Base-by-base conservation (phyloP, 2,888 invertebrate genomes). In the Mythimna lalbum region DNA sequence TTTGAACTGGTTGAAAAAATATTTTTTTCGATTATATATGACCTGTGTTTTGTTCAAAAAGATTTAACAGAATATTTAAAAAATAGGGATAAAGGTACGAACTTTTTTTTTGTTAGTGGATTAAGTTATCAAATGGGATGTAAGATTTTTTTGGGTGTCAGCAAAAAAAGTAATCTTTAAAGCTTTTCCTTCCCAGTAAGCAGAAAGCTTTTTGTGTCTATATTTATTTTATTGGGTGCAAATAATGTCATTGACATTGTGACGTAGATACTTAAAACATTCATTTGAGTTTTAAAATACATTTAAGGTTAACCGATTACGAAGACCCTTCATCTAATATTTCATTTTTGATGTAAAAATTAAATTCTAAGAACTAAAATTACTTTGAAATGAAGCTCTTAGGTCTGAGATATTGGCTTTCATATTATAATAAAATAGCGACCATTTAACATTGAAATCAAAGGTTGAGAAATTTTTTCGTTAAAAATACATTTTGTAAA, bases 1-100 rank as follows among this genome's bases (percentile, higher is more conserved):
- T 92, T 93, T 92, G 90, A 91, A 91, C 89, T 89, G 87, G 85
- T 87, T 79, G 69, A 89, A 90, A 91, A 90, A 89, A 87, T 83
- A 87, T 90, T 88, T 87, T 27, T 89, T 59, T 63, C 47, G 84
- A 87, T 88, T 87, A 83, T 83, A 78, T 87, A n/a, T 90, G 88
- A 88, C 88, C 87, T 88, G 86, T 83, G 85, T 87, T 86, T 80
- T 86, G 86, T 90, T 89, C 87, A 76, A 86, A 88, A 88, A 87
- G 86, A 82, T 88, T 90, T 85, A 83, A 71, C 69, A 56, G 57
- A 50, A 72, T 65, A 71, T 63, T 68, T 73, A 75, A 82, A 59
- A 82, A 76, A 73, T 75, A 70, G 73, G 62, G 64, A 71, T 88
- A 88, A 87, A 80, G 81, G 82, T 83, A 82, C 87, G 82, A 2